Evolutionary conservation across 2,888 invertebrate genomes (phyloP), one percentile per base, ranked within the genome.

Genomic region (Rhorus exstirpatorius): DNA sequence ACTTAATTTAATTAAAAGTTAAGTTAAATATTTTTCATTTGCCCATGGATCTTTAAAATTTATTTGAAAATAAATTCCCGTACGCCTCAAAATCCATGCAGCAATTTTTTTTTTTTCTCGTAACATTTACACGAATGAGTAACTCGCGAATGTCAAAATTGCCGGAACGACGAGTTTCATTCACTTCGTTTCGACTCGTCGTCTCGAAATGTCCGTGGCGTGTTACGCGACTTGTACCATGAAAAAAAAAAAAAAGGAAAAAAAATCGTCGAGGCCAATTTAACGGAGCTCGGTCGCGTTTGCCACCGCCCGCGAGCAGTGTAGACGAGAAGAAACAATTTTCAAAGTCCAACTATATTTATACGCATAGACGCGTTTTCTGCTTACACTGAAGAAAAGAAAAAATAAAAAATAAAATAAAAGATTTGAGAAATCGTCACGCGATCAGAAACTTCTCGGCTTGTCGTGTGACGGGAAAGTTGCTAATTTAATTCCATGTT

Each of bases 231-330:
- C 60, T 46, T 72, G 49, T 46, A 76, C 67, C 79, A 67, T 84
- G 83, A 79, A 81, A 72, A 65, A 61, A 49, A 76, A 49, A 38
- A 61, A 65, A 58, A 55, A 72, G n/a, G n/a, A n/a, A n/a, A n/a
- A n/a, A n/a, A n/a, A n/a, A n/a, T 60, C 38, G 61, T 72, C 67
- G n/a, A n/a, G 35, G 49, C 74, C 72, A 82, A 84, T 84, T 84
- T 84, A 79, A 82, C 84, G 79, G 79, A 67, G 26, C 44, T 31
- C 74, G 76, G 74, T 79, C 72, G 76, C 80, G 55, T 58, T 46
- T 46, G 65, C 44, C 67, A 12, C 2, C 17, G 21, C 19, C 46
- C 38, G 53, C n/a, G n/a, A n/a, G n/a, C 49, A 7, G 26, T 49
- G 24, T 17, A 24, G 12, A 44, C 26, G 49, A 61, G 53, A 44